phyloP scores from a whole-genome alignment of 2,797 vertebrate genomes.

The Ambastaia sidthimunki region DNA sequence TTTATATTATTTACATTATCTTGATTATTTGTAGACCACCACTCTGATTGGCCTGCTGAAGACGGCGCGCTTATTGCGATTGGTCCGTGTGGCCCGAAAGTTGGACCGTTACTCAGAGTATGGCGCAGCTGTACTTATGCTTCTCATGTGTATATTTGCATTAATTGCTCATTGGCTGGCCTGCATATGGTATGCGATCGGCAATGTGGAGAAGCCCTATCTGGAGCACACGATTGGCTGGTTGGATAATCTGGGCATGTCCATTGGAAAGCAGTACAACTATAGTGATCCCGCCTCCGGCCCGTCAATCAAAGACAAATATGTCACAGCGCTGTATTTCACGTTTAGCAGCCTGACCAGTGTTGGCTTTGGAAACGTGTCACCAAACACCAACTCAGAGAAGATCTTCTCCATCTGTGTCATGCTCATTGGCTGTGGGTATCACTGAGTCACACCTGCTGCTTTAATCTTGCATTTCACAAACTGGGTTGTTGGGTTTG shows the following conservation, averaged over 20 bases:
- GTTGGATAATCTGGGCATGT: constrained; percentile 95
- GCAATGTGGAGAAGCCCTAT: constrained; percentile 96
- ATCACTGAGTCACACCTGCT: background rate
- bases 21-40: constrained; percentile 85
- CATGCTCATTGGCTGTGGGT: constrained; percentile 99
- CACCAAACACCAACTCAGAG: constrained; percentile 99
- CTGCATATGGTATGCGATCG: constrained; percentile 99
- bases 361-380: constrained; percentile 98
- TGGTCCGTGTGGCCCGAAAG: constrained; percentile 95
- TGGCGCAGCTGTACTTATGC: constrained; percentile 96
- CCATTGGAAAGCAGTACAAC: constrained; percentile 97
- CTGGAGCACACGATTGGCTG: constrained; percentile 97
- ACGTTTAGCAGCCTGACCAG: constrained; percentile 99
- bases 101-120: constrained; percentile 98
- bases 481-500: background rate
- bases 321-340: constrained; percentile 98
- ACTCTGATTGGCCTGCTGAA: constrained; percentile 97
- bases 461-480: background rate
- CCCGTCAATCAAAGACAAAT: constrained; percentile 99
- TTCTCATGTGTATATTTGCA: constrained; percentile 99
- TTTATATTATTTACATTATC: constrained; percentile 1
- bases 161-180: constrained; percentile 98
- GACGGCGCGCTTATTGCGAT: constrained; percentile 92
- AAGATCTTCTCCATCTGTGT: constrained; percentile 99
- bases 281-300: constrained; percentile 93